Conservation (phyloP, 2,797 vertebrate genomes). For the Psittacula echo region DNA sequence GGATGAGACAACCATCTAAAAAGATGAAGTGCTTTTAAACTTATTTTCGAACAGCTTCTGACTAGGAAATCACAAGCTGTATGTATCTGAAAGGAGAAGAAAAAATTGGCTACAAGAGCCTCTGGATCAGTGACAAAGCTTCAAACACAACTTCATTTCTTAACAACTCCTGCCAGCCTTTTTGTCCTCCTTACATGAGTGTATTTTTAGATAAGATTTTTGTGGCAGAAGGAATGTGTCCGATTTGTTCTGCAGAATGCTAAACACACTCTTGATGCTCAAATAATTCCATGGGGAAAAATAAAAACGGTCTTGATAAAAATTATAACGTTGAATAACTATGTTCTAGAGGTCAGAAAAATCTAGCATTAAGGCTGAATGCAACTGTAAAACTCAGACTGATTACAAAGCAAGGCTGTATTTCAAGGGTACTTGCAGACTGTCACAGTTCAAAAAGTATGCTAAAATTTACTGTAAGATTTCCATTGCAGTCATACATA, state of each 20-base stretch:
- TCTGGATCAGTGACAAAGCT: neutral
- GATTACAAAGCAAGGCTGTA: neutral
- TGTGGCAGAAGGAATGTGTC: neutral
- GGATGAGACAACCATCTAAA: neutral
- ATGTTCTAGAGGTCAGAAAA: neutral
- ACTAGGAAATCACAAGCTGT: neutral
- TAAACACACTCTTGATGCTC: neutral
- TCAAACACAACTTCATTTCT: conserved; percentile 8
- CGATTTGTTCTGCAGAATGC: neutral
- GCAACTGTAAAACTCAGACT: neutral
- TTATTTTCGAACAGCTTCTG: neutral
- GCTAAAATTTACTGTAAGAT: neutral
- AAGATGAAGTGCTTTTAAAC: neutral
- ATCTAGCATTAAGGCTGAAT: neutral
- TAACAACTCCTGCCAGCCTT: conserved; percentile 7
- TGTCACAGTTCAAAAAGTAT: neutral
- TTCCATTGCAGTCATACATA: neutral
- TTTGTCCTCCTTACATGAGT: neutral
- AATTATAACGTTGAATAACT: neutral
- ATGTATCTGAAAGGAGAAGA: neutral
- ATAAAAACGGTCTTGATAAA: neutral
- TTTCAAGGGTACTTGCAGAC: neutral
- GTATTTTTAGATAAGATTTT: conserved; percentile 16
- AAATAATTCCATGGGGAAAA: neutral
- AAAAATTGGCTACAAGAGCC: neutral